phyloP scores from a whole-genome alignment of 2,888 invertebrate genomes.

The Hypselothyrea guttata region DNA sequence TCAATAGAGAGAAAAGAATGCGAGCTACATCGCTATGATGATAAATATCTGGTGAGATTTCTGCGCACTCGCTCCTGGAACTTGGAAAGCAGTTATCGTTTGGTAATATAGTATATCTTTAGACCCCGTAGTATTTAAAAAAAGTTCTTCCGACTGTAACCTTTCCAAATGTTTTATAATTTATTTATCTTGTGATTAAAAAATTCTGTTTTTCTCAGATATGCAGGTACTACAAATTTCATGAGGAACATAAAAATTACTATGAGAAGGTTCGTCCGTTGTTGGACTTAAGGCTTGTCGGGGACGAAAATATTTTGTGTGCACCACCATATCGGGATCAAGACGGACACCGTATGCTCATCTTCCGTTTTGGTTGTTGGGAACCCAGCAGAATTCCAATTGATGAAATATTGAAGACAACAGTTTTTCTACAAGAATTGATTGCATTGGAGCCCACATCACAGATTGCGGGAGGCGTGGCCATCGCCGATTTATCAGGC shows the following conservation, averaged over 20 bases:
- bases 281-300: slow-evolving; percentile 85
- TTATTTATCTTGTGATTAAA: too few species aligned
- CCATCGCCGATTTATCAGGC: slow-evolving; percentile 89
- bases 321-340: slow-evolving; percentile 91
- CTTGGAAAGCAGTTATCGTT: slow-evolving; percentile 87
- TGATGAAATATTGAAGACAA: slow-evolving; percentile 88
- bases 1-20: slow-evolving; percentile 90
- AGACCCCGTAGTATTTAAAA: too few species aligned
- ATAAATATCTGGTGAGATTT: slow-evolving; percentile 88
- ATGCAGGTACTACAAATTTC: slow-evolving; percentile 89
- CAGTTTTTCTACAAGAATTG: slow-evolving; percentile 87
- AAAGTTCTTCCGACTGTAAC: too few species aligned
- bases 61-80: slow-evolving; percentile 89
- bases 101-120: too few species aligned
- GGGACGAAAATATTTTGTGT: slow-evolving; percentile 87
- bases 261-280: slow-evolving; percentile 87
- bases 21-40: slow-evolving; percentile 89
- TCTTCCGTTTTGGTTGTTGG: slow-evolving; percentile 90
- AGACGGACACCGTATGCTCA: slow-evolving; percentile 86
- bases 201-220: slow-evolving; percentile 83
- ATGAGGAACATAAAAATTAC: slow-evolving; percentile 87
- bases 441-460: slow-evolving; percentile 89
- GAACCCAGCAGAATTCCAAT: slow-evolving; percentile 86
- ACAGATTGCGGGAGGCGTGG: slow-evolving; percentile 90
- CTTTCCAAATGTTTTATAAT: too few species aligned